Conservation (phyloP, 2,888 invertebrate species). For the Phalera bucephala region DNA sequence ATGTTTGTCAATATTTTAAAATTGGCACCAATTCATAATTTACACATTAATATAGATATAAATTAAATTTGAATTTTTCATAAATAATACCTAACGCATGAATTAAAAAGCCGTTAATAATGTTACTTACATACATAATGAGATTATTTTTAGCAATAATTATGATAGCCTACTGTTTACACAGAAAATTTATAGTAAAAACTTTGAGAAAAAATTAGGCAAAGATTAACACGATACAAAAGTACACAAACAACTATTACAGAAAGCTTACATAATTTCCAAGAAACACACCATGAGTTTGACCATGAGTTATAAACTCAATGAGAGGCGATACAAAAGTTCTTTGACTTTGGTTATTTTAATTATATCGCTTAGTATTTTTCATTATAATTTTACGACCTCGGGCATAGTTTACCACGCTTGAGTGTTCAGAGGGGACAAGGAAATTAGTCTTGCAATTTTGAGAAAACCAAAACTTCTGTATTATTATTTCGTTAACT, state of each 20-base stretch:
- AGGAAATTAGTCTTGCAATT: too few species aligned
- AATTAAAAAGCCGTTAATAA: neutral
- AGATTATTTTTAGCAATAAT: constrained; percentile 1
- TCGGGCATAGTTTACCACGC: too few species aligned
- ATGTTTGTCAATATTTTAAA: constrained; percentile 21
- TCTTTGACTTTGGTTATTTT: too few species aligned
- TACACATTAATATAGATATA: neutral
- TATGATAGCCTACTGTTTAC: too few species aligned
- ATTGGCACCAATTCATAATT: constrained; percentile 64
- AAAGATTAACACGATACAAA: neutral
- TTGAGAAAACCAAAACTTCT: too few species aligned
- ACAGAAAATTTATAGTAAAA: neutral
- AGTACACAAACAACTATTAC: neutral
- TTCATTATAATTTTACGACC: too few species aligned
- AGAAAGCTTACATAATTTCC: neutral
- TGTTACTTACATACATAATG: constrained; percentile 1
- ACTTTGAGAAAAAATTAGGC: neutral
- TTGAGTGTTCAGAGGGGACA: too few species aligned
- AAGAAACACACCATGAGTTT: neutral
- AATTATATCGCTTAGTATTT: too few species aligned
- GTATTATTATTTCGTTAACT: too few species aligned
- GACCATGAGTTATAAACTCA: too few species aligned
- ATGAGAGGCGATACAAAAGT: too few species aligned
- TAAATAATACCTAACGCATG: neutral
- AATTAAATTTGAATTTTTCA: neutral